Base-by-base conservation (phyloP, 2,888 invertebrate species). In the Cantharis flavilabris region DNA sequence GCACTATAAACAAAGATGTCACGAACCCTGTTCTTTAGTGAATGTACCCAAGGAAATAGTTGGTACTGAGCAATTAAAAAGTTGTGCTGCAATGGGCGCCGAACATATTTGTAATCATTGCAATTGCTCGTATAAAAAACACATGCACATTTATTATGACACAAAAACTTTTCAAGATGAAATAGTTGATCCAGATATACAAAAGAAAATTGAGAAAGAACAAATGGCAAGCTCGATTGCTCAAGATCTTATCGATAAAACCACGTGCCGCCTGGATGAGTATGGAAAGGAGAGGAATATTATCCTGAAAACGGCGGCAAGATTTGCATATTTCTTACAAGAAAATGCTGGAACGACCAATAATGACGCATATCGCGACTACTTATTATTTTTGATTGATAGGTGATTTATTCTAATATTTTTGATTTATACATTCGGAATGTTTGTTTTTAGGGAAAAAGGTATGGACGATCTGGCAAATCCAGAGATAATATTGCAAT, bases 101-200 rank as follows among this genome's bases (percentile, higher is more conserved):
- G 73, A 70, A 9, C 49, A 73, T 9, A 81, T 79, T 71, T 86
- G 86, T 73, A 78, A 18, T 9, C 76, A 79, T 71, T 87, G 87
- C 73, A 62, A 73, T 0, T 86, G 85, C 70, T 82, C 83, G 70
- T 87, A 83, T 77, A 82, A 79, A 18, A 79, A 83, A 0, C 87
- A 87, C 72, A 85, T 86, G 86, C 87, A 87, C 72, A 82, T 87
- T 16, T 86, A 86, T 73, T 86, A 85, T 75, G 78, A 83, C 73
- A 85, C 85, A 3, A 81, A 83, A 75, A 83, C 83, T 5, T 81
- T 82, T 69, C 80, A 83, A 63, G 80, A 80, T 14, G 79, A 81
- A 49, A 82, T 84, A 63, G 78, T 79, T 16, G 84, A 86, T 76
- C 75, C 79, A 10, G 79, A 79, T 26, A 78, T 86, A 9, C 77